Base-by-base conservation (phyloP, 2,113 vertebrate species). In the Tragelaphus strepsiceros region DNA sequence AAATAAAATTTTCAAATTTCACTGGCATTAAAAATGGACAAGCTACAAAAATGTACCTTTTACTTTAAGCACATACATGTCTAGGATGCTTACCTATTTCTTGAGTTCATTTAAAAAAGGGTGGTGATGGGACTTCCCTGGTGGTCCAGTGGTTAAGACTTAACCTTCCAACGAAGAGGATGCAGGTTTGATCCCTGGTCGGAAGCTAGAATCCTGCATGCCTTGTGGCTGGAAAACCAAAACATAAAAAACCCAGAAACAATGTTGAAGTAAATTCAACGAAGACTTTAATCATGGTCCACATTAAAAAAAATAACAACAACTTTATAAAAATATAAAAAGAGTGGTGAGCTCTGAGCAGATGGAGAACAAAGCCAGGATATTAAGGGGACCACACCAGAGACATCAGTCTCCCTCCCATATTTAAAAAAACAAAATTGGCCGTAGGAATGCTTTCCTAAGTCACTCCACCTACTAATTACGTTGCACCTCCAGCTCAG, bases 61-160 rank as follows among this genome's bases (percentile, higher is more conserved):
- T 2, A 11, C 19, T 71, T 71, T 5, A 30, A 53, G 3, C 4
- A 2, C 0, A 0, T 2, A 3, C n/a, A 1, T 4, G 1, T 9
- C 5, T 17, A 19, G 22, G 24, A 22, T 5, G 30, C 39, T 28
- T 2, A 26, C 1, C 0, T 43, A 43, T n/a, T 26, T 39, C 43
- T 67, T 10, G 84, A 51, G 16, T n/a, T 32, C 15, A 2, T 32
- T 15, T 32, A 0, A 5, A 35, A 39, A 67, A 39, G 56, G 56
- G 13, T 1, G 6, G 13, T 3, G 49, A 21, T 43, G 71, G 71
- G 71, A 77, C 35, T 77, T 77, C 71, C 71, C 12, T 77, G 71
- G 71, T 77, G 71, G 39, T 43, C 71, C 71, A 43, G 39, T 43
- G 39, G 35, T 77, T 77, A 43, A 77, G 39, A 43, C 35, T 43